phyloP scores from a whole-genome alignment of 2,888 invertebrate species.

The Drosophila meridionalis region DNA sequence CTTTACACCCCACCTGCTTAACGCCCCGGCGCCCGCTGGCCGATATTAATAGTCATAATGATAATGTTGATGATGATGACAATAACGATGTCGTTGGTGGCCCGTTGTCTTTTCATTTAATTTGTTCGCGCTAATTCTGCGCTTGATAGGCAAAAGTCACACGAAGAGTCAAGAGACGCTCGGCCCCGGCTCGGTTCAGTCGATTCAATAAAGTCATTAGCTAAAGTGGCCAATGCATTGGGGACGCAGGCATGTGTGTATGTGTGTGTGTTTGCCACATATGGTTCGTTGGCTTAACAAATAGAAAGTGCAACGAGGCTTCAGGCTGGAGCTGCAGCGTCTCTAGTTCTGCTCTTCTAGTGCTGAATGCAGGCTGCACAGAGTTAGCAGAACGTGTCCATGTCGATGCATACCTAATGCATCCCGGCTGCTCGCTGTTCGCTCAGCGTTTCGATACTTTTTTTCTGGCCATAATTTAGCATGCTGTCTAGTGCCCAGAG shows the following conservation, averaged over 20 bases:
- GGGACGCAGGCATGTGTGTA: slow-evolving; percentile 33
- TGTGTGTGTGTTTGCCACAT: slow-evolving; percentile 15
- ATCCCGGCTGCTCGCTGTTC: slow-evolving; percentile 1
- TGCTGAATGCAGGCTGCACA: slow-evolving; percentile 17
- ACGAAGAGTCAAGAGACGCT: slow-evolving; percentile 56
- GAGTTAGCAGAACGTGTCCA: slow-evolving; percentile 61
- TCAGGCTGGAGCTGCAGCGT: slow-evolving; percentile 19
- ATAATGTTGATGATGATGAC: slow-evolving; percentile 14
- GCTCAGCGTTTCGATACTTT: slow-evolving; percentile 1
- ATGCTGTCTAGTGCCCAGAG: slow-evolving; percentile 53
- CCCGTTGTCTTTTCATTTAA: slow-evolving; percentile 69
- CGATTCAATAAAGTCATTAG: slow-evolving; percentile 79
- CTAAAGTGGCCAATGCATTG: slow-evolving; percentile 72
- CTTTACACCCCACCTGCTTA: slow-evolving; percentile 13
- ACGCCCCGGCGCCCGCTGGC: not conserved
- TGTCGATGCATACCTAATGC: slow-evolving; percentile 48
- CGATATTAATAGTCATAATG: slow-evolving; percentile 25
- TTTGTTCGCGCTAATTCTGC: slow-evolving; percentile 69
- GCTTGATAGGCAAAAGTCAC: slow-evolving; percentile 73
- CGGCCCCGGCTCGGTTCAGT: slow-evolving; percentile 30
- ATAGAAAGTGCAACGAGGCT: slow-evolving; percentile 71
- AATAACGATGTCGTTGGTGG: slow-evolving; percentile 30
- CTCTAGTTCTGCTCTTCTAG: not conserved
- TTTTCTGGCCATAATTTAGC: slow-evolving; percentile 57
- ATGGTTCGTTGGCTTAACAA: slow-evolving; percentile 69